Evolutionary conservation across 30 jellyfish, hydroid and myxozoan species (phyloP), one percentile per base, ranked within the genome.

Genomic region (Pseudorhiza aurosa): DNA sequence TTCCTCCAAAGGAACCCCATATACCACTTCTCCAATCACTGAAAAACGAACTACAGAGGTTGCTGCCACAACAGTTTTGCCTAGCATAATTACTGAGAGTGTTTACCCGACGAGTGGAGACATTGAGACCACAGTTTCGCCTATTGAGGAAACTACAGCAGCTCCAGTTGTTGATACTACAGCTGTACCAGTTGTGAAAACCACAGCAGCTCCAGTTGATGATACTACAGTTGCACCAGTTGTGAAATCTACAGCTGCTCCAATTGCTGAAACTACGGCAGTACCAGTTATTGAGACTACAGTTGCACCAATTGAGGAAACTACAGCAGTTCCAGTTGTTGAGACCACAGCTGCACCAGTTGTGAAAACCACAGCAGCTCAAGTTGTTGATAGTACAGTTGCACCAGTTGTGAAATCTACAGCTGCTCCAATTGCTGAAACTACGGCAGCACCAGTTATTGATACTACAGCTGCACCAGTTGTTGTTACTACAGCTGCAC

Each of bases 401-500:
- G 68, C 81, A 31, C 58, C 81, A 64, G 58, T 39, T 29, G 31
- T 26, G 24, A 58, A 39, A 64, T 11, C 77, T 8, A 33, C 58
- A 5, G 77, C 77, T 39, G 28, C 58, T 64, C 56, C 77, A 31
- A 58, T 31, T 15, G 77, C 24, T 0, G 75, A 50, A 49, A 45
- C 87, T 0, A 55, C 74, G 0, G 1, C 87, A 21, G 75, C 75
- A 5, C 73, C 78, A 46, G 83, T 21, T 19, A 18, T 55, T 10
- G 69, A 45, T 37, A 44, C 83, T n/a, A 69, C 83, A 0, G 68
- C 83, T 37, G 83, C 83, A 19, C 87, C 87, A 50, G 22, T 12
- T 30, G 25, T 62, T 0, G 29, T 24, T 19, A 62, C 68, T 1
- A 40, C 78, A 0, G 87, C 79, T 45, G 68, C 63, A 21, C 63